Evolutionary conservation across 1,140 invertebrate genomes (phyloP).

Genomic region (Antheraea pernyi): DNA sequence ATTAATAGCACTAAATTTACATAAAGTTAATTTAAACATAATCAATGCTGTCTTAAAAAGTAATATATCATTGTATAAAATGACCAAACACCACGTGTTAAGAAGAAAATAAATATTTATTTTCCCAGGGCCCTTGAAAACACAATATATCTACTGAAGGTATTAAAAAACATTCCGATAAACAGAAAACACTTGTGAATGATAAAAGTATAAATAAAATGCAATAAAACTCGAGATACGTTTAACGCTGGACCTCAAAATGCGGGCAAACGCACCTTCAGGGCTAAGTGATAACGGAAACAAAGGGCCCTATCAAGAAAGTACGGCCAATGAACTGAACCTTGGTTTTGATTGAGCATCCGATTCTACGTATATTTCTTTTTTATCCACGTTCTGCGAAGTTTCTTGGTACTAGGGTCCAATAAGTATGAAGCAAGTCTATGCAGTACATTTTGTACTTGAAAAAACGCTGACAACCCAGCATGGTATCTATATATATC

Average conservation of each 20-base stretch:
- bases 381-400: too few relatives aligned
- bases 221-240: slow-evolving; percentile 16
- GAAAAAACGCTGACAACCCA: too few relatives aligned
- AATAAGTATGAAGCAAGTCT: too few relatives aligned
- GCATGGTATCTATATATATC: too few relatives aligned
- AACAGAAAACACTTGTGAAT: not conserved
- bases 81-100: too few relatives aligned
- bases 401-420: too few relatives aligned
- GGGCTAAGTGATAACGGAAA: slow-evolving; percentile 49
- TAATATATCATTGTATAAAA: too few relatives aligned
- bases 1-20: too few relatives aligned
- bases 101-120: not conserved
- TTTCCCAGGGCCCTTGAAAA: not conserved
- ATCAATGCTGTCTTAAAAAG: too few relatives aligned
- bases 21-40: too few relatives aligned
- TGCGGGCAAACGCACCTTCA: slow-evolving; percentile 45
- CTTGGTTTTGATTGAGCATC: slow-evolving; percentile 19
- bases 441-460: too few relatives aligned
- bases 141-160: not conserved
- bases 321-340: slow-evolving; percentile 24
- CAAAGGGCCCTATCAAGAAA: slow-evolving; percentile 41
- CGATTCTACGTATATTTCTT: not conserved
- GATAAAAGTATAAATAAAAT: slow-evolving; percentile 23
- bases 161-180: not conserved
- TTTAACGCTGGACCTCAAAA: slow-evolving; percentile 26